Evolutionary conservation across 2,888 invertebrate genomes (phyloP).

Genomic region (Nemoura dubitans): DNA sequence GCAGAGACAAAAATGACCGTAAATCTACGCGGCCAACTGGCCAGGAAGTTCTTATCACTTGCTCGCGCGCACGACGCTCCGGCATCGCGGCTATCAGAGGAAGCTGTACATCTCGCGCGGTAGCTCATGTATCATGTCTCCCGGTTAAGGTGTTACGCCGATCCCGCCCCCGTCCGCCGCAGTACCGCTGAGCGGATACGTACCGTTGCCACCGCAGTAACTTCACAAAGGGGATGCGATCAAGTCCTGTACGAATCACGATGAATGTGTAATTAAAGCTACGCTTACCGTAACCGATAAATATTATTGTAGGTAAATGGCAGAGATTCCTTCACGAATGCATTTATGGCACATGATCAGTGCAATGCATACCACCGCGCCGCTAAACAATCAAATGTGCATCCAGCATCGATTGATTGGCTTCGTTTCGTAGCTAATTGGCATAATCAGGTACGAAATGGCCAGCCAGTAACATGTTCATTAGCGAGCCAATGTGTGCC

Average conservation of each 20-base stretch:
- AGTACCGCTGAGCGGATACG: too few relatives aligned
- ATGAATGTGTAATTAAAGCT: background rate
- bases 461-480: background rate
- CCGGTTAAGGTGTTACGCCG: background rate
- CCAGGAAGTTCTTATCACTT: conserved; percentile 47
- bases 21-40: conserved; percentile 39
- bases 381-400: background rate
- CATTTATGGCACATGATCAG: too few relatives aligned
- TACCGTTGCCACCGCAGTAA: background rate
- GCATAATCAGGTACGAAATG: background rate
- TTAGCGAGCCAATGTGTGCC: background rate
- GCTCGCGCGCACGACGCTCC: conserved; percentile 21
- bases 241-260: background rate
- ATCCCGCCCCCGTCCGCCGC: too few relatives aligned
- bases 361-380: too few relatives aligned
- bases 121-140: conserved; percentile 40
- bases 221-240: background rate
- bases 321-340: too few relatives aligned
- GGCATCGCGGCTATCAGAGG: conserved; percentile 36
- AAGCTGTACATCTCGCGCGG: conserved; percentile 44
- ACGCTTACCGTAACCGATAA: background rate
- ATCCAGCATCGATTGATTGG: background rate
- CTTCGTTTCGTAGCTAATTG: background rate
- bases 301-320: background rate
- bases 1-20: conserved; percentile 41